Percentiles rank a stretch among this genome's conserved stretches.
These are phyloP conservation scores for Urophycis tenuis DNA, from an alignment of 2,797 vertebrate genomes.

Conservation along the genomic window DNA sequence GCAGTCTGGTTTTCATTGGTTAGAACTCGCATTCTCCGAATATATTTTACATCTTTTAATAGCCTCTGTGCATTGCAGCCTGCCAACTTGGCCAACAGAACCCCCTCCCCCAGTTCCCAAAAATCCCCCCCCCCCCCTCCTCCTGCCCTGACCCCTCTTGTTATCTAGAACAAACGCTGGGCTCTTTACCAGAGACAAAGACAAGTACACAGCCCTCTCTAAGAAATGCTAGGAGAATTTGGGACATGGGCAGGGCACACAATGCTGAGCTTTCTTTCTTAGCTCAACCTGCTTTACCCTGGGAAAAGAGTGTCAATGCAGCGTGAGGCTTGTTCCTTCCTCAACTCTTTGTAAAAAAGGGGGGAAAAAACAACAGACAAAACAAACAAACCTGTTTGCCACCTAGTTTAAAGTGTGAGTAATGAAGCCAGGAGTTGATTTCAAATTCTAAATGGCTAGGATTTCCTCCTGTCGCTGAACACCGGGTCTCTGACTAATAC, in stretches of 20 bases:
- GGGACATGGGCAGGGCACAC: slow-evolving; percentile 13
- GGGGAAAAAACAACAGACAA: too few species aligned
- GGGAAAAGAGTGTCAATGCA: slow-evolving; percentile 36
- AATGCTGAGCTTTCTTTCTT: slow-evolving; percentile 21
- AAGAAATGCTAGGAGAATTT: slow-evolving; percentile 26
- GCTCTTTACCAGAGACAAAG: slow-evolving; percentile 32
- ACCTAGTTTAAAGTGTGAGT: neutral
- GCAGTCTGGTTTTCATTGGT: slow-evolving; percentile 49
- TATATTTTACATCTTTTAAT: slow-evolving; percentile 69
- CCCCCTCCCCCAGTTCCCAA: slow-evolving; percentile 49
- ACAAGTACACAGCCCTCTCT: slow-evolving; percentile 16
- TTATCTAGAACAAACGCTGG: slow-evolving; percentile 45
- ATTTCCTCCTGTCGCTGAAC: slow-evolving; percentile 33
- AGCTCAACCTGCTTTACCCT: slow-evolving; percentile 27
- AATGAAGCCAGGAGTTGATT: neutral
- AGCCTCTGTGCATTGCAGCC: slow-evolving; percentile 48
- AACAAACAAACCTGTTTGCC: neutral
- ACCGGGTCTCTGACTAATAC: slow-evolving; percentile 51
- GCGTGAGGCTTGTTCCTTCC: slow-evolving; percentile 5
- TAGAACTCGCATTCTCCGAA: slow-evolving; percentile 61
- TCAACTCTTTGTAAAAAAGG: neutral
- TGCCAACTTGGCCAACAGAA: slow-evolving; percentile 53
- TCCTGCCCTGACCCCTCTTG: slow-evolving; percentile 38
- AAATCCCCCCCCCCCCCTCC: slow-evolving; percentile 31
- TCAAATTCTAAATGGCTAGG: slow-evolving; percentile 24